Evolutionary conservation across 2,113 vertebrate species (phyloP).

Genomic region (Corythornis cristatus): DNA sequence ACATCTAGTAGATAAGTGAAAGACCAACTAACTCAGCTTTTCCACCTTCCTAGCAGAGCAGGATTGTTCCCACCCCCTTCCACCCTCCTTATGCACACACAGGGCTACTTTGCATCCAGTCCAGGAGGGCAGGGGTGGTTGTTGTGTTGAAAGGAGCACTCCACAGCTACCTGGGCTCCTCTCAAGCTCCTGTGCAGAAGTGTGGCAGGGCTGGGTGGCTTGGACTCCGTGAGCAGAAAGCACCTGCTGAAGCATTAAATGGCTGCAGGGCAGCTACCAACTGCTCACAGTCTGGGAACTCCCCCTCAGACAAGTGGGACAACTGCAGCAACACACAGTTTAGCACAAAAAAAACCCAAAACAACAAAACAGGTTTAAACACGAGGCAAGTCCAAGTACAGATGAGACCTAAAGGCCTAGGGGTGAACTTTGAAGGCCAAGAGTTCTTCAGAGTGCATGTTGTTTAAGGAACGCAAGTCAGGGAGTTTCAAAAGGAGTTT

Average conservation of each 20-base stretch:
- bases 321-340: constrained; percentile 73
- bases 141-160: constrained; percentile 64
- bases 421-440: constrained; percentile 97
- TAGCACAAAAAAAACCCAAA: constrained; percentile 63
- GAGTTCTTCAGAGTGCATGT: constrained; percentile 98
- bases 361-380: constrained; percentile 4
- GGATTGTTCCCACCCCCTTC: constrained; percentile 47
- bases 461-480: constrained; percentile 97
- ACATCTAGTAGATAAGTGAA: constrained; percentile 38
- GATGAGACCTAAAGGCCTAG: constrained; percentile 77
- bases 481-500: constrained; percentile 96
- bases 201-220: not conserved
- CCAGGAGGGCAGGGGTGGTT: constrained; percentile 64
- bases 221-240: constrained; percentile 24
- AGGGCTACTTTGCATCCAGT: not conserved
- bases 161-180: constrained; percentile 38
- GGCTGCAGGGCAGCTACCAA: constrained; percentile 56
- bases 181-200: constrained; percentile 47
- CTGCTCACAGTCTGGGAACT: constrained; percentile 44
- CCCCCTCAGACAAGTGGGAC: constrained; percentile 50
- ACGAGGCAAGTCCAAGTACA: constrained; percentile 60
- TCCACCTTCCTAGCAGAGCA: not conserved
- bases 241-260: constrained; percentile 63
- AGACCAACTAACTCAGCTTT: constrained; percentile 41
- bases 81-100: constrained; percentile 30